Evolutionary conservation across 1,140 invertebrate genomes (phyloP), one percentile per base, ranked within the genome.

Genomic region (Camponotus pennsylvanicus): DNA sequence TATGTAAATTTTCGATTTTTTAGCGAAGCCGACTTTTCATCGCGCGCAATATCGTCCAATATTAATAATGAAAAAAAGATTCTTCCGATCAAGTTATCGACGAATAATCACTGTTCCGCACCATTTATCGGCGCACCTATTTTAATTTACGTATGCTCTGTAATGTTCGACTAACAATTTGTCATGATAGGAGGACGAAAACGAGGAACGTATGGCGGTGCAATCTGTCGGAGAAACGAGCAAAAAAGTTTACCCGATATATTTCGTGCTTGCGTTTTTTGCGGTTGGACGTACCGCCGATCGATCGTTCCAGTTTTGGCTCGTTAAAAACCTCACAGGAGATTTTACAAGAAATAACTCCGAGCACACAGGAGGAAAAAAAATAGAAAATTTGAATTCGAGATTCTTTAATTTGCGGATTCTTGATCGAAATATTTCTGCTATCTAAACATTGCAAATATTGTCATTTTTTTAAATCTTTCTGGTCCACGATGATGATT

Each of bases 201-300:
- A 83, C 79, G 79, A 73, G 40, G 27, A 83, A 83, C 69, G 79
- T 83, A 83, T 83, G 79, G 79, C 79, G 79, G 69, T 27, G 79
- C 79, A 83, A 83, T 83, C 79, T 83, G 79, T 73, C 79, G 79
- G 79, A 59, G 69, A 61, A 75, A 83, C 79, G 79, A 61, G 79
- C 69, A 83, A 83, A 83, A 83, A 83, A 83, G 79, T 21, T 75
- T 18, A 49, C 32, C 49, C 79, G 79, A 83, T 83, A 83, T 83
- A 83, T 83, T 83, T 83, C 79, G 55, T 61, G 79, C 79, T 75
- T 61, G 79, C 79, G 79, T 83, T 83, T 83, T 27, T 83, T 83
- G 79, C 40, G 79, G 69, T 61, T 61, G 55, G 69, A 61, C 69
- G 79, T 83, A 40, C 77, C 32, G 52, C 52, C 69, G 40, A 82